These are phyloP conservation scores for Melanostoma mellinum DNA, from an alignment of 2,888 invertebrate genomes.

Conservation along the genomic window DNA sequence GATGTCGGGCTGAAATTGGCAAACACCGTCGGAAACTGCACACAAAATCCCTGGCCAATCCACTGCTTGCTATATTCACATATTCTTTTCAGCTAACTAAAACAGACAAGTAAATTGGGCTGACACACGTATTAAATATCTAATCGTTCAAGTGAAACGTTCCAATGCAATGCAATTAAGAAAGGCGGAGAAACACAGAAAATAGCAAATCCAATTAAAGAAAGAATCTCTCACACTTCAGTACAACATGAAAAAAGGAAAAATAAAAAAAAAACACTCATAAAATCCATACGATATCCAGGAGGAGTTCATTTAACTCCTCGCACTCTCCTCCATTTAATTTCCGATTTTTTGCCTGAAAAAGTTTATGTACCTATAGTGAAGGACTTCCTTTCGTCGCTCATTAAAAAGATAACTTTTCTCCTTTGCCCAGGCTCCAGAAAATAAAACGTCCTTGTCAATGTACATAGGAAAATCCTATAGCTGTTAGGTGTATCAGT, in stretches of 20 bases:
- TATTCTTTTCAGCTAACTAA: constrained; percentile 11
- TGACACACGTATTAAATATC: constrained; percentile 10
- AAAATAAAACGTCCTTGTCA: constrained; percentile 62
- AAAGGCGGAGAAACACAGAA: constrained; percentile 49
- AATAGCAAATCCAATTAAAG: constrained; percentile 66
- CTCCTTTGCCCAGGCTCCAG: constrained; percentile 45
- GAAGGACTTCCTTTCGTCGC: not conserved
- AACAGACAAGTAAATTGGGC: constrained; percentile 24
- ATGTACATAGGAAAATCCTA: constrained; percentile 68
- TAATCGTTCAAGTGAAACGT: constrained; percentile 13
- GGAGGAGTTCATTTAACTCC: constrained; percentile 35
- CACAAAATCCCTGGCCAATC: constrained; percentile 46
- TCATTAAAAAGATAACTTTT: constrained; percentile 31
- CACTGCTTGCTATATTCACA: constrained; percentile 35
- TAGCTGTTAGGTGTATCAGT: constrained; percentile 37
- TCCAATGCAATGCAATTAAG: constrained; percentile 26
- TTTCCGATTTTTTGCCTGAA: not conserved
- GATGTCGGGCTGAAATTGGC: not conserved
- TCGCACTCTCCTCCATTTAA: constrained; percentile 26
- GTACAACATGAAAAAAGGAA: too few relatives aligned
- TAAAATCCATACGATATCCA: constrained; percentile 59
- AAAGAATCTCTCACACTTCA: constrained; percentile 58
- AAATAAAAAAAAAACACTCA: constrained; percentile 20
- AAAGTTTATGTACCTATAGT: not conserved
- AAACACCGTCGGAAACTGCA: constrained; percentile 15